Conservation (phyloP, 2,797 vertebrate genomes). For the Sebastiscus tertius region DNA sequence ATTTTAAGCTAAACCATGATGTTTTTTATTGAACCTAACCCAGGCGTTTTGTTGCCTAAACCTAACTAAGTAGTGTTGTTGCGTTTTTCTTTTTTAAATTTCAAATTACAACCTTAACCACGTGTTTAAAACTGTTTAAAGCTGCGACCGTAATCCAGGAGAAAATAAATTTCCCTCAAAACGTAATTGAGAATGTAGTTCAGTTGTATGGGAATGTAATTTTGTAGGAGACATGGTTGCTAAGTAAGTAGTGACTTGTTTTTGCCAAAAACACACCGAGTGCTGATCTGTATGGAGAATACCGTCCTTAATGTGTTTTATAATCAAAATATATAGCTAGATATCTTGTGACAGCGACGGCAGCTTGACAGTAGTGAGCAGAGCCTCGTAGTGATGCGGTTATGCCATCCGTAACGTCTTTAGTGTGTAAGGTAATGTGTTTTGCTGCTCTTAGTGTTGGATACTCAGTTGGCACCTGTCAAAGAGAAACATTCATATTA, state of each 20-base stretch:
- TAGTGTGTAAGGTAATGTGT: not conserved
- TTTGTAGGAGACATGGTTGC: no score
- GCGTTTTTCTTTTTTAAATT: no score
- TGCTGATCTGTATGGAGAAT: not conserved
- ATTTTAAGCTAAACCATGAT: no score
- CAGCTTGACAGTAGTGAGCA: not conserved
- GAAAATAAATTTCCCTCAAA: no score
- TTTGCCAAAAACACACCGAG: not conserved
- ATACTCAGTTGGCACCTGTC: not conserved
- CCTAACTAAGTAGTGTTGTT: no score
- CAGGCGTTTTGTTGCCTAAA: no score
- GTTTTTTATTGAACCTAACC: no score
- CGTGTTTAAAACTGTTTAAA: no score
- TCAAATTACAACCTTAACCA: no score
- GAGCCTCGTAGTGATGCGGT: not conserved
- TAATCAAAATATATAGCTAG: conserved; percentile 1
- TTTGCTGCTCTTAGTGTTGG: not conserved
- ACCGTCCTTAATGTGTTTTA: not conserved
- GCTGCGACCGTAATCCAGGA: no score
- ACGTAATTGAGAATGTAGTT: no score
- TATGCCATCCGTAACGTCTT: not conserved
- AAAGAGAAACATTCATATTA: not conserved
- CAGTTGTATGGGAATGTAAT: no score
- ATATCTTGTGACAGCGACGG: not conserved
- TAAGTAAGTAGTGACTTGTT: not conserved